Evolutionary conservation across 1,140 invertebrate genomes (phyloP).

Genomic region (Drosophila willistoni): DNA sequence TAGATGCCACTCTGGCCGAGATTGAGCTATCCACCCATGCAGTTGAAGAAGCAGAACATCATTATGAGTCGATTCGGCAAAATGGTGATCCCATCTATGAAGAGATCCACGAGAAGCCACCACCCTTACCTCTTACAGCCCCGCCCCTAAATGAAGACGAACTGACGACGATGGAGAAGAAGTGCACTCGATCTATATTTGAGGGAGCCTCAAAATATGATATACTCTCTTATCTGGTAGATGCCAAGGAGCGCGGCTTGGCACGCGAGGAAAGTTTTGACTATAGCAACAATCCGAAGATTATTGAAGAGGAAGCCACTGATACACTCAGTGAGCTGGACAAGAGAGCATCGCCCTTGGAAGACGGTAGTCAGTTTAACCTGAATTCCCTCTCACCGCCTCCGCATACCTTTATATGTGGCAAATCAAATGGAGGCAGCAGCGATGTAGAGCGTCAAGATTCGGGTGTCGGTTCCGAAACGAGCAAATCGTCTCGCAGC

Average conservation of each 20-base stretch:
- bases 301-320: constrained; percentile 85
- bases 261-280: constrained; percentile 87
- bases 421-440: constrained; percentile 50
- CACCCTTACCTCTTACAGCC: constrained; percentile 89
- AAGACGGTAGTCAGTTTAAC: constrained; percentile 86
- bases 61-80: constrained; percentile 90
- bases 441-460: constrained; percentile 94
- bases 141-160: constrained; percentile 88
- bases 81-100: constrained; percentile 93
- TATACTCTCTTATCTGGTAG: constrained; percentile 93
- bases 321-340: constrained; percentile 84
- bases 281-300: constrained; percentile 84
- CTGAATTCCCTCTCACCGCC: constrained; percentile 84
- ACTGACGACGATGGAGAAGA: constrained; percentile 83
- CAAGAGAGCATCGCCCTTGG: constrained; percentile 67
- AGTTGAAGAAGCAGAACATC: constrained; percentile 84
- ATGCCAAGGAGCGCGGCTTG: constrained; percentile 90
- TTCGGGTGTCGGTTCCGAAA: constrained; percentile 96
- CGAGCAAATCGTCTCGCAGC: constrained; percentile 92
- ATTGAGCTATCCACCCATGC: constrained; percentile 86
- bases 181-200: constrained; percentile 89
- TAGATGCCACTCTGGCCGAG: constrained; percentile 86
- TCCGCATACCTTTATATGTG: constrained; percentile 68
- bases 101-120: constrained; percentile 92
- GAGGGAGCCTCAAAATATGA: constrained; percentile 94